Conservation (phyloP, 2,113 vertebrate species). For the Alligator mississippiensis region DNA sequence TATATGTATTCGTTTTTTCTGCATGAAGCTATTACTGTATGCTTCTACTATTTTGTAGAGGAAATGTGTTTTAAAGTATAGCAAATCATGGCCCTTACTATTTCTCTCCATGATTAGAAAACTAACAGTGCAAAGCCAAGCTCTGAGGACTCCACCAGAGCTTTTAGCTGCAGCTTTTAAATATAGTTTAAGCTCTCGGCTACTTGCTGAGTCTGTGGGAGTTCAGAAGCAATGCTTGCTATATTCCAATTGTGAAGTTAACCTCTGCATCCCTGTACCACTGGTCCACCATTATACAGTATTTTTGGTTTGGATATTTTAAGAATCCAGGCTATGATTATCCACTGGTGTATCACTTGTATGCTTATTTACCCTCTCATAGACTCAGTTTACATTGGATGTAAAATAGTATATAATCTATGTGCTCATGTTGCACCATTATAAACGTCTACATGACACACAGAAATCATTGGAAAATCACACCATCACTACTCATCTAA, state of each 20-base stretch:
- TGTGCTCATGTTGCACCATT: not conserved
- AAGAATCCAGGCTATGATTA: not conserved
- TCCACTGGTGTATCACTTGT: not conserved
- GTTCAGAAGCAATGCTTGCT: not conserved
- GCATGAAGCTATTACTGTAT: not conserved
- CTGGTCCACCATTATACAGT: not conserved
- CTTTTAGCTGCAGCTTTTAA: not conserved
- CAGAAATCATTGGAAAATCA: not conserved
- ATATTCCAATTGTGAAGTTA: not conserved
- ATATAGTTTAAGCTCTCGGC: not conserved
- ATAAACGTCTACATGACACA: not conserved
- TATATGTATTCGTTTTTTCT: not conserved
- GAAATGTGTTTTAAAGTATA: not conserved
- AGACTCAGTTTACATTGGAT: accelerated
- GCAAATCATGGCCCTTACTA: not conserved
- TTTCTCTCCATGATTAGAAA: not conserved
- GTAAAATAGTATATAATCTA: not conserved
- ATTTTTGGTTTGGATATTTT: not conserved
- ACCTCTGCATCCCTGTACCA: not conserved
- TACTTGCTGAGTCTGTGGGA: not conserved
- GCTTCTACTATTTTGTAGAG: not conserved
- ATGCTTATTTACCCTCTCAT: not conserved
- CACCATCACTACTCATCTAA: accelerated
- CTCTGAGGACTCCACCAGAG: not conserved
- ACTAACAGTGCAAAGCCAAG: not conserved